Percentiles rank a stretch among this genome's conserved stretches.
Conservation (phyloP, 2,888 invertebrate species). For the Parnassius apollo region DNA sequence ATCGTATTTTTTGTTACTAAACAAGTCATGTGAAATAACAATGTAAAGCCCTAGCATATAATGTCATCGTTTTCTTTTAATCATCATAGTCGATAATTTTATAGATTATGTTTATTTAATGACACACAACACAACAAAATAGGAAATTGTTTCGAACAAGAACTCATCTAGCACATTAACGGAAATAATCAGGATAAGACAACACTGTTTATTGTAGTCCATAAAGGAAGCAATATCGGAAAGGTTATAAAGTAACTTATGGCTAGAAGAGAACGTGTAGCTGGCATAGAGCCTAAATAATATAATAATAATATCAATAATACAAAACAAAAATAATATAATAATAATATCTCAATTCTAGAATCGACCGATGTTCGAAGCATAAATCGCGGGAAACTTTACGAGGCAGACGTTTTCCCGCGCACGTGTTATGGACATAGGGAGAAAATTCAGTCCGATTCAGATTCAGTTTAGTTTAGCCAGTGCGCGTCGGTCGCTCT, state of each 20-base stretch:
- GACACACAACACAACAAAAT: no score
- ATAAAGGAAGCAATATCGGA: not conserved
- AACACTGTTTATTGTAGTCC: not conserved
- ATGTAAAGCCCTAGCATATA: no score
- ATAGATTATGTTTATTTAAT: no score
- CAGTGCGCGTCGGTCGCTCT: conserved; percentile 31
- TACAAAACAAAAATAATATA: conserved; percentile 12
- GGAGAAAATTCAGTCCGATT: conserved; percentile 3
- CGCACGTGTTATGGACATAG: conserved; percentile 1
- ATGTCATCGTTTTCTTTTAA: no score
- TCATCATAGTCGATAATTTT: no score
- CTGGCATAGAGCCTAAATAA: conserved; percentile 4
- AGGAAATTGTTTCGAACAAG: no score
- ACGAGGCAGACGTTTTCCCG: conserved; percentile 25
- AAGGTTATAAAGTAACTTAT: conserved; percentile 8
- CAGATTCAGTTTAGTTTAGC: no score
- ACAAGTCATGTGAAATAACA: no score
- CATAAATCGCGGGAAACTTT: conserved; percentile 14
- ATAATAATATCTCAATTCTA: conserved; percentile 5
- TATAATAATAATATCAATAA: conserved; percentile 15
- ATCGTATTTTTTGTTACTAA: no score
- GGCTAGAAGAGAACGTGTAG: not conserved
- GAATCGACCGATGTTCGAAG: conserved; percentile 3
- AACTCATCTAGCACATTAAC: no score
- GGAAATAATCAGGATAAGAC: not conserved